Percentiles rank a stretch among this genome's conserved stretches.
Conservation (phyloP, 2,797 vertebrate genomes). For the Rhinoraja longicauda region DNA sequence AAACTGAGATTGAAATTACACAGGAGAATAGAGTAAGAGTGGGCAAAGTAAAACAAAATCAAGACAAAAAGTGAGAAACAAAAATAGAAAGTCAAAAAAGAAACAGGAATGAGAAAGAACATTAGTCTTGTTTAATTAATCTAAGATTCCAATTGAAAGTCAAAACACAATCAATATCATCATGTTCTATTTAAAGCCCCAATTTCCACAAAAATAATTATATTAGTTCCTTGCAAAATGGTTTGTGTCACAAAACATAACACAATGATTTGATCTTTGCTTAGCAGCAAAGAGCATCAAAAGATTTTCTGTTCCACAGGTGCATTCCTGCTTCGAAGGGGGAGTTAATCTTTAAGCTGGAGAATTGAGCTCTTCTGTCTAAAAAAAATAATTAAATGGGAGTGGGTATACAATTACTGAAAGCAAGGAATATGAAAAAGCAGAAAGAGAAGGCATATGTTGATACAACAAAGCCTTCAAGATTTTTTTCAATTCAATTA, state of each 20-base stretch:
- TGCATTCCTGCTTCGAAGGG: neutral
- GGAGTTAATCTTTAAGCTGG: neutral
- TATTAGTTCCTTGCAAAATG: neutral
- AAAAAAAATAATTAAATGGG: neutral
- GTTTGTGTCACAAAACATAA: neutral
- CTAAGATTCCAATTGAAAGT: neutral
- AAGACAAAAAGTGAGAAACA: neutral
- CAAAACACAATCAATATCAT: neutral
- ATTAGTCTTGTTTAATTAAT: neutral
- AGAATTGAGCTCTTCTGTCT: neutral
- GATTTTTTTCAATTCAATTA: neutral
- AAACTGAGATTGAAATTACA: too few relatives aligned
- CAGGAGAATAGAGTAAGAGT: too few relatives aligned
- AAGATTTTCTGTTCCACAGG: neutral
- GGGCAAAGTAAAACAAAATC: neutral
- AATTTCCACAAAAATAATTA: neutral
- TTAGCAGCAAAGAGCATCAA: neutral
- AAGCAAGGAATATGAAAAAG: neutral
- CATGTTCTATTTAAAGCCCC: neutral
- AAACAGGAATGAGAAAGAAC: neutral
- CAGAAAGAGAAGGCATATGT: neutral
- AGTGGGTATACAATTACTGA: neutral
- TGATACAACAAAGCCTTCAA: neutral
- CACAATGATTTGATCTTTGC: neutral
- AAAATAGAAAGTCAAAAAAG: neutral